Evolutionary conservation across 2,797 vertebrate species (phyloP).

Genomic region (Percopsis omiscomaycus): DNA sequence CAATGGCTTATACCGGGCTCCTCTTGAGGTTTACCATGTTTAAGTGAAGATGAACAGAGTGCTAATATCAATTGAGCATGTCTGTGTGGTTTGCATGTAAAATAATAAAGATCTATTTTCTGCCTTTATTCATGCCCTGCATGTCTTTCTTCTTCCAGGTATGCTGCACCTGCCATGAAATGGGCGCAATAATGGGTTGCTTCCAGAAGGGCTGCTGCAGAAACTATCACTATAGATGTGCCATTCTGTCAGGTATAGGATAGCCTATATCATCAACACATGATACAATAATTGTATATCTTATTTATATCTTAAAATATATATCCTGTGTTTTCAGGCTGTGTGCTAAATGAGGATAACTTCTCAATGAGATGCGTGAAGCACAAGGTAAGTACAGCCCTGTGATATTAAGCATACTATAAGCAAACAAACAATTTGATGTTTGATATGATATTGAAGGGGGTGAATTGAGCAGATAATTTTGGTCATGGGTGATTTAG

Average conservation of each 20-base stretch:
- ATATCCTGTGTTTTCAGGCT: constrained; percentile 53
- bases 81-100: no score
- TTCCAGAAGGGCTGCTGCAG: constrained; percentile 76
- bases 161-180: constrained; percentile 66
- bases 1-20: no score
- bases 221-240: constrained; percentile 79
- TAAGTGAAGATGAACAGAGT: no score
- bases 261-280: background rate
- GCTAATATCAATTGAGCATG: no score
- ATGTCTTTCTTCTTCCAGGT: constrained; percentile 45
- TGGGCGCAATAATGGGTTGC: constrained; percentile 79
- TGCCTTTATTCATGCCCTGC: background rate
- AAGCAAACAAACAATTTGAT: no score
- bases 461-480: background rate
- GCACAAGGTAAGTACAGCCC: constrained; percentile 68
- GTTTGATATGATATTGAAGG: no score
- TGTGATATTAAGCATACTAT: no score
- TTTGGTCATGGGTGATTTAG: background rate
- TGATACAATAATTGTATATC: background rate
- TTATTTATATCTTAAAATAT: background rate
- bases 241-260: constrained; percentile 70
- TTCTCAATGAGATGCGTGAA: constrained; percentile 77
- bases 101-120: background rate
- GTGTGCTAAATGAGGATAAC: constrained; percentile 77
- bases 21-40: no score